Conservation (phyloP, 2,113 vertebrate genomes). For the Dissostichus mawsoni region DNA sequence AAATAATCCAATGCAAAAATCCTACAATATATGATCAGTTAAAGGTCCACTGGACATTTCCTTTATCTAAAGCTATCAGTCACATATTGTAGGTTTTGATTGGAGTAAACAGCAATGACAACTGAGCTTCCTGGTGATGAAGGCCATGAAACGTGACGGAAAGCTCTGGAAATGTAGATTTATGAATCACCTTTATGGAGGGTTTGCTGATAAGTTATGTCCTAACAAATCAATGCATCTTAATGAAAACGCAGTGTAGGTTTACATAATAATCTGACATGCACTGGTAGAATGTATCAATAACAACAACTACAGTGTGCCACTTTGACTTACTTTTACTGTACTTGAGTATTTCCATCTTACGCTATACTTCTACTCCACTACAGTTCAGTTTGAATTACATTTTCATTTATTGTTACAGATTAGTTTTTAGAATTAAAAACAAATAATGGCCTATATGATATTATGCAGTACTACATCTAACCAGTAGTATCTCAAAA, state of each 20-base stretch:
- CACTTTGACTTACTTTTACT: neutral
- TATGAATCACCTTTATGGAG: neutral
- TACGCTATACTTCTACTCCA: neutral
- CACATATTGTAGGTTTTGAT: neutral
- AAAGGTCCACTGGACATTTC: neutral
- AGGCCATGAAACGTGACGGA: neutral
- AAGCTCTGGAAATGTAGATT: slow-evolving; percentile 1
- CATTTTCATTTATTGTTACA: no score
- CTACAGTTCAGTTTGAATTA: neutral
- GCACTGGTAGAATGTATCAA: neutral
- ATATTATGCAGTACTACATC: no score
- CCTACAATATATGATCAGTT: neutral
- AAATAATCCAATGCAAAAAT: neutral
- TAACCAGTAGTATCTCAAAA: neutral
- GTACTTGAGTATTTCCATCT: no score
- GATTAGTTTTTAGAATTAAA: no score
- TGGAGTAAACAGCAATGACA: neutral
- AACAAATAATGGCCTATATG: no score
- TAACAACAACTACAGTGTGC: neutral
- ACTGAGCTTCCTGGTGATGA: neutral
- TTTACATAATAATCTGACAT: slow-evolving; percentile 11
- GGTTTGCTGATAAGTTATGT: neutral
- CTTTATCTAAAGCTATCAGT: neutral
- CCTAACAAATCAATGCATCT: neutral
- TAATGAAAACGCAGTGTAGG: neutral